These are phyloP conservation scores for Stenoptilia bipunctidactyla DNA, from an alignment of 2,888 invertebrate genomes.

Conservation along the genomic window DNA sequence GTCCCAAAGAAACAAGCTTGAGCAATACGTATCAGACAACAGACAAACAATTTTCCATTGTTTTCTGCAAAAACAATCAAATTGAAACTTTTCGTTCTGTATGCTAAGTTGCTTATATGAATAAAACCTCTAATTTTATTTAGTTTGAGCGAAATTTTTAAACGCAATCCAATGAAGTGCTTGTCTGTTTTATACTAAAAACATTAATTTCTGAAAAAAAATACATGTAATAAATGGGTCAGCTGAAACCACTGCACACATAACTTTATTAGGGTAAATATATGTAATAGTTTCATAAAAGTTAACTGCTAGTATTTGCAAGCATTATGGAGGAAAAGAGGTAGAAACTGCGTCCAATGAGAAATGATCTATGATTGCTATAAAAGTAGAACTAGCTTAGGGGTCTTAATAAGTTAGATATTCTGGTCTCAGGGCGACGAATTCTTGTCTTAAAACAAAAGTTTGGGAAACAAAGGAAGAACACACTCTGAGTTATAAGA, in stretches of 20 bases:
- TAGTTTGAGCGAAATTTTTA: too few species aligned
- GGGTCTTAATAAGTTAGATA: constrained; percentile 44
- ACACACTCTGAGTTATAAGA: constrained; percentile 20
- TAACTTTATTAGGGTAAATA: constrained; percentile 47
- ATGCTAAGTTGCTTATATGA: too few species aligned
- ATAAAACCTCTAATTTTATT: too few species aligned
- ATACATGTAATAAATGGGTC: constrained; percentile 16
- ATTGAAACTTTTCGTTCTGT: too few species aligned
- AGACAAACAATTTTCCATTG: too few species aligned
- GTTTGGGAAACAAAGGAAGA: constrained; percentile 21
- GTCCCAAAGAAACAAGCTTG: too few species aligned
- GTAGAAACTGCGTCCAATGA: constrained; percentile 28
- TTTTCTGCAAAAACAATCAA: too few species aligned
- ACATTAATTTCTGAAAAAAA: too few species aligned
- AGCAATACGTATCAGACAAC: too few species aligned
- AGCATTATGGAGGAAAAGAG: constrained; percentile 10
- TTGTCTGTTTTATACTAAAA: too few species aligned
- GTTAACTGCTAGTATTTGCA: constrained; percentile 53
- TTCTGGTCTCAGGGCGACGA: constrained; percentile 36
- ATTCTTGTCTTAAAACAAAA: constrained; percentile 51
- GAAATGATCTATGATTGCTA: constrained; percentile 22
- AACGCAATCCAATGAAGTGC: too few species aligned
- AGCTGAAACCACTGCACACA: constrained; percentile 30
- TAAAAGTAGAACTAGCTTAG: constrained; percentile 17
- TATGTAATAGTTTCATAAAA: constrained; percentile 57